Evolutionary conservation across 2,888 invertebrate genomes (phyloP).

Genomic region (Apamea anceps): DNA sequence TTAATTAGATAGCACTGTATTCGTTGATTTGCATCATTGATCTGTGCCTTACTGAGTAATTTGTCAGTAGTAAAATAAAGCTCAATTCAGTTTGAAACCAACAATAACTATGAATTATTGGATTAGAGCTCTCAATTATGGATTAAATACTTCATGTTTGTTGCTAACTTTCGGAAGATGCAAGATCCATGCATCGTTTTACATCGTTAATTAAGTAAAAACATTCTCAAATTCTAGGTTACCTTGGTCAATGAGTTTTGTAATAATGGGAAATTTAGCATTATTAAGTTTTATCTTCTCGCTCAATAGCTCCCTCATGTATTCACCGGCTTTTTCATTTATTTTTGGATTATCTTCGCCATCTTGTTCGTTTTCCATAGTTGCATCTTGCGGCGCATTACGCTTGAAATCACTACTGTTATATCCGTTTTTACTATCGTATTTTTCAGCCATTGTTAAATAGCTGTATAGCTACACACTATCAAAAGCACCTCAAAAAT

Average conservation of each 20-base stretch:
- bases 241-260: constrained; percentile 94
- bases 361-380: constrained; percentile 82
- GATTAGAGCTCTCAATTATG: neutral
- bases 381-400: constrained; percentile 78
- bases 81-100: neutral
- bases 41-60: neutral
- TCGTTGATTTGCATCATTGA: neutral
- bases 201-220: neutral
- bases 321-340: constrained; percentile 94
- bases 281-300: constrained; percentile 93
- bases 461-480: constrained; percentile 17
- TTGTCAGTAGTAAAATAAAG: neutral
- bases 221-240: neutral
- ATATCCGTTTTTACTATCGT: constrained; percentile 84
- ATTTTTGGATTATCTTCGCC: constrained; percentile 90
- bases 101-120: neutral
- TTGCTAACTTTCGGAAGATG: neutral
- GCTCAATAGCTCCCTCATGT: constrained; percentile 93
- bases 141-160: neutral
- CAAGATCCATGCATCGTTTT: neutral
- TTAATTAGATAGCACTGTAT: neutral
- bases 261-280: constrained; percentile 92
- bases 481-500: constrained; percentile 21
- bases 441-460: constrained; percentile 80
- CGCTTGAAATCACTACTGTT: constrained; percentile 88